Evolutionary conservation across 2,113 vertebrate species (phyloP).

Genomic region (Phyllopteryx taeniolatus): DNA sequence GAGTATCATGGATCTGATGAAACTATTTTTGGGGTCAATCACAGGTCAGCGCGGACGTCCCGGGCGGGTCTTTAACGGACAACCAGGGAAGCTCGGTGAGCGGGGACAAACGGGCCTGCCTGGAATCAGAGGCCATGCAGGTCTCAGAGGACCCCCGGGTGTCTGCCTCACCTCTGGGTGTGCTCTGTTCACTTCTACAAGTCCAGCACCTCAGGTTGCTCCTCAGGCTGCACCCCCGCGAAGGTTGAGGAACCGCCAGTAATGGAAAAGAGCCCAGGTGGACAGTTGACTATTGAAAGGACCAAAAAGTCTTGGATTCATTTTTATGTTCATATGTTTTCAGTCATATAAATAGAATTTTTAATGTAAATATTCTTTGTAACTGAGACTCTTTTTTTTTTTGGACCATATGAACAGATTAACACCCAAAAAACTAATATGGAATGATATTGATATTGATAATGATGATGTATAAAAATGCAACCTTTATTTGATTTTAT

Average conservation of each 20-base stretch:
- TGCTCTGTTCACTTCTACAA: slow-evolving; percentile 47
- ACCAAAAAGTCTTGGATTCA: slow-evolving; percentile 20
- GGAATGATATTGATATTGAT: slow-evolving; percentile 7
- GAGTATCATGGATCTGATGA: background rate
- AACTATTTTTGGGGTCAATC: background rate
- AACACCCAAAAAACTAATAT: slow-evolving; percentile 7
- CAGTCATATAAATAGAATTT: slow-evolving; percentile 35
- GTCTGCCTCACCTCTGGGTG: slow-evolving; percentile 73
- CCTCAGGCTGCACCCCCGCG: slow-evolving; percentile 12
- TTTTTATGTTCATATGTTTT: slow-evolving; percentile 39
- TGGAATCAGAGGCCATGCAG: slow-evolving; percentile 71
- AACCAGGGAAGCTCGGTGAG: slow-evolving; percentile 72
- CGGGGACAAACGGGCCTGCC: slow-evolving; percentile 67
- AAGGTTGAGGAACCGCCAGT: slow-evolving; percentile 61
- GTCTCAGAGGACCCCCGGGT: slow-evolving; percentile 74
- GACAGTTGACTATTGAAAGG: slow-evolving; percentile 13
- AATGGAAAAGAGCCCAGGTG: slow-evolving; percentile 19
- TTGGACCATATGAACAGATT: slow-evolving; percentile 8
- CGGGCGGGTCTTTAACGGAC: slow-evolving; percentile 72
- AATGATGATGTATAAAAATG: slow-evolving; percentile 49
- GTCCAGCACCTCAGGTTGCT: slow-evolving; percentile 35
- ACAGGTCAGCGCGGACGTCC: slow-evolving; percentile 73
- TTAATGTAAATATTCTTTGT: slow-evolving; percentile 68
- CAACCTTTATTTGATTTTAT: slow-evolving; percentile 46
- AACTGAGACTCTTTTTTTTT: slow-evolving; percentile 20